Evolutionary conservation across 2,888 invertebrate genomes (phyloP), one percentile per base, ranked within the genome.

Genomic region (Cloeon dipterum): DNA sequence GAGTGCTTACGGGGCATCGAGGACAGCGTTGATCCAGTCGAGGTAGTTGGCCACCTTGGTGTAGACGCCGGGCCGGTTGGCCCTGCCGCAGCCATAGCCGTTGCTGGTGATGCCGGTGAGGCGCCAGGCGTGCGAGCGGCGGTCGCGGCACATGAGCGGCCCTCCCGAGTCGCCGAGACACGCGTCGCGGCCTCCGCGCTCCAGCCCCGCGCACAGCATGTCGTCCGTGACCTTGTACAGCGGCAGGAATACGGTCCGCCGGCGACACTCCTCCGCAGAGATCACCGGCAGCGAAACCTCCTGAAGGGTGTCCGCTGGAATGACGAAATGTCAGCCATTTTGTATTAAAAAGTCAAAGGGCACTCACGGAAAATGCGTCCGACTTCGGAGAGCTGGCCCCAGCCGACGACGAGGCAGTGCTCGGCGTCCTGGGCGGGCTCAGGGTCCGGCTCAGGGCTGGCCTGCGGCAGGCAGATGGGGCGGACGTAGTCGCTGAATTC

Each of bases 131-230:
- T 51, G 49, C 1, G 59, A 59, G 43, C 57, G 54, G 20, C 48
- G 42, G 43, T 74, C 74, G 53, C 75, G 70, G 50, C 78, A 78
- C 65, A 79, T 74, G 35, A 79, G 63, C 3, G 78, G 78, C 16
- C 79, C 78, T 4, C 79, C 79, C 1, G 76, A 76, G 57, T 79
- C 79, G 1, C 79, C 81, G 36, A 79, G 61, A 50, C 79, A 81
- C 2, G 79, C 79, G 53, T 81, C 81, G 26, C 76, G 61, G 1
- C 79, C 79, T 34, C 79, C 79, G 42, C 76, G 64, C 50, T 78
- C 77, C 48, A 70, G 71, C 16, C 79, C 81, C 35, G 79, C 79
- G 51, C 81, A 81, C 56, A 79, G 72, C 79, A 79, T 79, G 50
- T 78, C 73, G 39, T 77, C 74, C 0, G 79, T 79, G 39, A 79